Evolutionary conservation across 2,797 vertebrate species (phyloP), one percentile per base, ranked within the genome.

Genomic region (Pogoniulus pusillus): DNA sequence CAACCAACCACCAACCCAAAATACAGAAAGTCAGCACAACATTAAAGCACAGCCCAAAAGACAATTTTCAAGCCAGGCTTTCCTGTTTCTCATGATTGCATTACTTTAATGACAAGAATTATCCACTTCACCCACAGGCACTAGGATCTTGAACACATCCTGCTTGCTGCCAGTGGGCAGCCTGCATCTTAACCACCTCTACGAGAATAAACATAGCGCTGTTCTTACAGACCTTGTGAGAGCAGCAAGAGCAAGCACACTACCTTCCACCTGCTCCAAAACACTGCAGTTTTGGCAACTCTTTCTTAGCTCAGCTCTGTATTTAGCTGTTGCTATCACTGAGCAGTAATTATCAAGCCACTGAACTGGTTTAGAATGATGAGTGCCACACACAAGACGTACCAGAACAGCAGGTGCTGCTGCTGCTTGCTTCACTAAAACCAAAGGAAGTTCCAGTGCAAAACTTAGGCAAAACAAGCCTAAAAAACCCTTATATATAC

Each of bases 151-250:
- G 1, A 72, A 37, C 3, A 20, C 22, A 41, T 68, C n/a, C 53
- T 60, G 49, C 59, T 55, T 3, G 0, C 9, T 80, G 12, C 47
- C n/a, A 63, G 51, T 1, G 6, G 32, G 30, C 39, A 68, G 30
- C 16, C 59, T 32, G 37, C 3, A 43, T 15, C 35, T 34, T 34
- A 41, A n/a, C 10, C 55, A 32, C 12, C n/a, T 22, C 5, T 6
- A 5, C 0, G 2, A 8, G 2, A 76, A 65, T 2, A 55, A 69
- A 34, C 2, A 0, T 3, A 30, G 54, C 10, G 19, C 29, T 66
- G 43, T 27, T 11, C 51, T 19, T 0, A 5, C 0, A 2, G 77
- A 27, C n/a, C n/a, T 7, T 19, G 12, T 1, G 0, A 39, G 9
- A 60, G n/a, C 75, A 35, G 23, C 9, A 17, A 37, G 26, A 63